Conservation (phyloP, 2,888 invertebrate genomes). For the Junonia oenone region DNA sequence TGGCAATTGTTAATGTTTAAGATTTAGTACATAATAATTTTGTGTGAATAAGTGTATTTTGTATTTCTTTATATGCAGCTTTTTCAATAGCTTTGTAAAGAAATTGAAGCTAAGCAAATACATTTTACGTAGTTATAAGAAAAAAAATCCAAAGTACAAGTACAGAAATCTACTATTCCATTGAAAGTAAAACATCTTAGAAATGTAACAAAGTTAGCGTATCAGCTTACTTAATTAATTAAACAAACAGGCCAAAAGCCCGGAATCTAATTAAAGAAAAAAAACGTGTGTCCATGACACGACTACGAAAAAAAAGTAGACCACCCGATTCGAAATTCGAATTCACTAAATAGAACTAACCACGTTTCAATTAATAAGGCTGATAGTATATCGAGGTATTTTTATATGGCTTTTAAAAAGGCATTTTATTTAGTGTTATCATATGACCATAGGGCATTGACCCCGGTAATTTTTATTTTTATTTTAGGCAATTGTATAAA, state of each 20-base stretch:
- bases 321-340: slow-evolving; percentile 34
- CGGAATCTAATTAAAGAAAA: slow-evolving; percentile 19
- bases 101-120: too few species aligned
- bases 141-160: too few species aligned
- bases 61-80: too few species aligned
- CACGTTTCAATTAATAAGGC: slow-evolving; percentile 26
- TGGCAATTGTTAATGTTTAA: background rate
- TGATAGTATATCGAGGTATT: slow-evolving; percentile 1
- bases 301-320: slow-evolving; percentile 30
- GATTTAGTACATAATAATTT: too few species aligned
- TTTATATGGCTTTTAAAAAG: background rate
- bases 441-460: background rate
- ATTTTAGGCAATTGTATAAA: too few species aligned
- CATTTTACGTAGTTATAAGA: too few species aligned
- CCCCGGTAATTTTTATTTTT: background rate
- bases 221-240: background rate
- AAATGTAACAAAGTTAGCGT: background rate
- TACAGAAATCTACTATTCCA: too few species aligned
- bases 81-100: too few species aligned
- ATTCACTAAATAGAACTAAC: slow-evolving; percentile 47
- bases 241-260: slow-evolving; percentile 4
- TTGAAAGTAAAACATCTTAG: background rate
- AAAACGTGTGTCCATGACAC: slow-evolving; percentile 30
- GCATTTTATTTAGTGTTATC: background rate
- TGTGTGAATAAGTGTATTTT: background rate